phyloP scores from a whole-genome alignment of 2,888 invertebrate species.

The Smittia aterrima region DNA sequence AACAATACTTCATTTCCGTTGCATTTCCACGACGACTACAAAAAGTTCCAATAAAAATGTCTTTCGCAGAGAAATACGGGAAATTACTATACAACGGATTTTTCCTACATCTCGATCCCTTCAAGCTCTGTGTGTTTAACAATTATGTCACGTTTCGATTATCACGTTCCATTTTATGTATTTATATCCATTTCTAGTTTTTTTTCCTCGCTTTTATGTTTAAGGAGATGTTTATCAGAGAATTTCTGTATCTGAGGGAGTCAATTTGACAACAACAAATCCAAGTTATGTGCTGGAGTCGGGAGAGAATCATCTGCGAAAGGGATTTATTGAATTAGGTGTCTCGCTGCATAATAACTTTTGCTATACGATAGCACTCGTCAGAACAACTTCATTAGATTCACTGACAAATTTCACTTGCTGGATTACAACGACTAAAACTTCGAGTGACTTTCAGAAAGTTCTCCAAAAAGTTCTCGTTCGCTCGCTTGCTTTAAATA shows the following conservation, averaged over 20 bases:
- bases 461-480: too few species aligned
- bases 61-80: background rate
- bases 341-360: background rate
- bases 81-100: background rate
- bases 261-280: slow-evolving; percentile 36
- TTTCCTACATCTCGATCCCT: background rate
- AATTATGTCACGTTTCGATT: slow-evolving; percentile 41
- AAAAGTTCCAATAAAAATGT: background rate
- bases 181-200: slow-evolving; percentile 30
- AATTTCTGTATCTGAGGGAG: background rate
- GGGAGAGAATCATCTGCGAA: background rate
- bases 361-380: background rate
- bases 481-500: too few species aligned
- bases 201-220: slow-evolving; percentile 3
- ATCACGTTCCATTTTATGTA: slow-evolving; percentile 40
- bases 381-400: background rate
- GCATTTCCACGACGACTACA: background rate
- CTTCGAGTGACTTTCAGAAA: background rate
- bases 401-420: background rate
- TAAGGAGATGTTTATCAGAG: slow-evolving; percentile 9
- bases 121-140: slow-evolving; percentile 1
- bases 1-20: slow-evolving; percentile 12
- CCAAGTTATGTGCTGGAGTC: slow-evolving; percentile 22
- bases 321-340: slow-evolving; percentile 40
- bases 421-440: background rate